Evolutionary conservation across 2,888 invertebrate genomes (phyloP).

Genomic region (Dryobota labecula): DNA sequence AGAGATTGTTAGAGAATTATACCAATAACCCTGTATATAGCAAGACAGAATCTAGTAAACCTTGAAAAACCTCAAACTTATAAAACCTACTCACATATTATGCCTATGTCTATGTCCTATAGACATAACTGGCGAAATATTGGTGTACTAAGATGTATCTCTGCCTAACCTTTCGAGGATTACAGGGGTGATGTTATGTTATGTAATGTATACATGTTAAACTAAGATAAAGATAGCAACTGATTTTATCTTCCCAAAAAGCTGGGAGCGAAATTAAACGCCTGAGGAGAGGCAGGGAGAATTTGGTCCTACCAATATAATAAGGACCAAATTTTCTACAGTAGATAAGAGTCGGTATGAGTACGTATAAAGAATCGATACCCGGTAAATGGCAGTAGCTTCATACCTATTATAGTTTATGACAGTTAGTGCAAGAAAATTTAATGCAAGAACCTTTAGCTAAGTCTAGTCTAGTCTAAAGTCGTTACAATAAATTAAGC

Average conservation of each 20-base stretch:
- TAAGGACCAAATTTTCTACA: conserved; percentile 16
- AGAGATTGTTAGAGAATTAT: too few relatives aligned
- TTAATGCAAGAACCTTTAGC: conserved; percentile 20
- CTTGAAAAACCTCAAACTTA: not conserved
- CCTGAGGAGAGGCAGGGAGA: conserved; percentile 30
- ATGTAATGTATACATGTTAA: conserved; percentile 11
- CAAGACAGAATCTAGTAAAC: not conserved
- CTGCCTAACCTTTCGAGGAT: too few relatives aligned
- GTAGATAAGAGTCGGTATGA: not conserved
- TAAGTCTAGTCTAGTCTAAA: conserved; percentile 2
- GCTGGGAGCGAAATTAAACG: conserved; percentile 48
- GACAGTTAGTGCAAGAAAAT: not conserved
- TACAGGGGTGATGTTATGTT: too few relatives aligned
- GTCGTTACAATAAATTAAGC: conserved; percentile 38
- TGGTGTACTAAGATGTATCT: too few relatives aligned
- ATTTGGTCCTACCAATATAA: conserved; percentile 23
- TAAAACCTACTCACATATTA: not conserved
- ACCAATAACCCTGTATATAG: too few relatives aligned
- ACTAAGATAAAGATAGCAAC: conserved; percentile 31
- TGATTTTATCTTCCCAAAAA: conserved; percentile 45
- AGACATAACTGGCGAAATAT: too few relatives aligned
- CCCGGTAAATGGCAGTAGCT: not conserved
- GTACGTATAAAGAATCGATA: conserved; percentile 15
- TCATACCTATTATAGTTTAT: not conserved
- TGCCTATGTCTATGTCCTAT: too few relatives aligned